phyloP scores from a whole-genome alignment of 1,140 invertebrate species.

The Drosophila orena region DNA sequence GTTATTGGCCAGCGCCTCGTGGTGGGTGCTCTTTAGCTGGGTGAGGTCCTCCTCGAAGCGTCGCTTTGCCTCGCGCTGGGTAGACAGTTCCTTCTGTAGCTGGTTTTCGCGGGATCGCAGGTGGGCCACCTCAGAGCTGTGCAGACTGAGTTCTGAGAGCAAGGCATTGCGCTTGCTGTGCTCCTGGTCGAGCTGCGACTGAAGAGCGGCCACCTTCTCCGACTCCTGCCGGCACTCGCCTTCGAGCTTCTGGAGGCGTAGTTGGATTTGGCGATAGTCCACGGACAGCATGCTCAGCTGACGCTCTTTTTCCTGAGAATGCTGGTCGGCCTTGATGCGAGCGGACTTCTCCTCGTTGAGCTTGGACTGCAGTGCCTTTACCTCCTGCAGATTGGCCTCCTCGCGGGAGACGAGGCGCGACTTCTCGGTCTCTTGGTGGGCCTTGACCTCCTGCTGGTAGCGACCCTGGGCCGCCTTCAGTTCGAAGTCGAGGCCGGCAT shows the following conservation, averaged over 20 bases:
- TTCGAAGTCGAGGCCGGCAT: slow-evolving; percentile 94
- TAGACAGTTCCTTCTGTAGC: slow-evolving; percentile 89
- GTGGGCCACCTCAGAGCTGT: slow-evolving; percentile 90
- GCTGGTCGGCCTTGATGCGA: slow-evolving; percentile 92
- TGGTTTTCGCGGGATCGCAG: slow-evolving; percentile 91
- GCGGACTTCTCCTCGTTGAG: slow-evolving; percentile 95
- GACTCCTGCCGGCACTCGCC: slow-evolving; percentile 94
- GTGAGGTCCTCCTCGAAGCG: slow-evolving; percentile 92
- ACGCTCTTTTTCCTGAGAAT: slow-evolving; percentile 95
- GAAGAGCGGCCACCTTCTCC: slow-evolving; percentile 93
- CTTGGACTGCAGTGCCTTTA: slow-evolving; percentile 94
- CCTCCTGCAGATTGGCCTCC: slow-evolving; percentile 95
- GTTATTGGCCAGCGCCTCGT: slow-evolving; percentile 88
- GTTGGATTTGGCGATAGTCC: slow-evolving; percentile 96
- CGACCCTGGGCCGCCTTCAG: slow-evolving; percentile 93
- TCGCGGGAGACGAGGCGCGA: slow-evolving; percentile 93
- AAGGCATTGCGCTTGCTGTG: slow-evolving; percentile 89
- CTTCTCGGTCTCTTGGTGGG: slow-evolving; percentile 95
- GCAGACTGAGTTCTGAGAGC: slow-evolving; percentile 90
- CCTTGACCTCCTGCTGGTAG: slow-evolving; percentile 95
- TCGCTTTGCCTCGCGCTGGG: slow-evolving; percentile 90
- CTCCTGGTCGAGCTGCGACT: slow-evolving; percentile 95
- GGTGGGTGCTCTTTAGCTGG: slow-evolving; percentile 89
- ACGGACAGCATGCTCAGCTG: slow-evolving; percentile 97
- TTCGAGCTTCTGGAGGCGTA: slow-evolving; percentile 94